Conservation (phyloP, 2,888 invertebrate genomes). For the Caenorhabditis becei region DNA sequence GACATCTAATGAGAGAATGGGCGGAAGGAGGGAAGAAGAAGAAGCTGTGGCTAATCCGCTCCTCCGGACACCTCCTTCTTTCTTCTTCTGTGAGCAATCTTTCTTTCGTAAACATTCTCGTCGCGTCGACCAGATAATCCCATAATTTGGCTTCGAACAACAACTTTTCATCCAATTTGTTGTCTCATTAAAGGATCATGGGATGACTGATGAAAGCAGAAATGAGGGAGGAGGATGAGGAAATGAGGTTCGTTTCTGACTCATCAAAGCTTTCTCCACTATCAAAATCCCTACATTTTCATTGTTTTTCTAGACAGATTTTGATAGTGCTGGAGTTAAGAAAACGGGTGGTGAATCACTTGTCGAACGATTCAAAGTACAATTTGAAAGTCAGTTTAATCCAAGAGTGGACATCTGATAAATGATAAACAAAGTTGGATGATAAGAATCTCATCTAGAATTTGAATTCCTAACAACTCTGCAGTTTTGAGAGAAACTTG, state of each 20-base stretch:
- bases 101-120: conserved; percentile 53
- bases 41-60: conserved; percentile 45
- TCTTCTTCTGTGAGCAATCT: conserved; percentile 21
- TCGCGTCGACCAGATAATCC: conserved; percentile 40
- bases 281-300: not conserved
- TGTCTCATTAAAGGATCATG: conserved; percentile 58
- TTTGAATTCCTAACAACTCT: not conserved
- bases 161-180: conserved; percentile 58
- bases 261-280: not conserved
- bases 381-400: too few species aligned
- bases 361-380: not conserved
- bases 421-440: too few species aligned
- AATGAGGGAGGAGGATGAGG: conserved; percentile 19
- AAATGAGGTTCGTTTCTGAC: conserved; percentile 39
- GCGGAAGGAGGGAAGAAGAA: not conserved
- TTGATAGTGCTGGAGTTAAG: too few species aligned
- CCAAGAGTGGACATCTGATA: too few species aligned
- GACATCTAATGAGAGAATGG: conserved; percentile 20
- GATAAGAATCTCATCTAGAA: too few species aligned
- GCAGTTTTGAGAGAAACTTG: not conserved
- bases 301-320: not conserved
- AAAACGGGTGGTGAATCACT: not conserved
- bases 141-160: conserved; percentile 57
- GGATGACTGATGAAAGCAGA: conserved; percentile 14
- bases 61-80: conserved; percentile 49